These are phyloP conservation scores for Gallinago solitaria DNA, from an alignment of 2,797 vertebrate species.

Conservation along the genomic window DNA sequence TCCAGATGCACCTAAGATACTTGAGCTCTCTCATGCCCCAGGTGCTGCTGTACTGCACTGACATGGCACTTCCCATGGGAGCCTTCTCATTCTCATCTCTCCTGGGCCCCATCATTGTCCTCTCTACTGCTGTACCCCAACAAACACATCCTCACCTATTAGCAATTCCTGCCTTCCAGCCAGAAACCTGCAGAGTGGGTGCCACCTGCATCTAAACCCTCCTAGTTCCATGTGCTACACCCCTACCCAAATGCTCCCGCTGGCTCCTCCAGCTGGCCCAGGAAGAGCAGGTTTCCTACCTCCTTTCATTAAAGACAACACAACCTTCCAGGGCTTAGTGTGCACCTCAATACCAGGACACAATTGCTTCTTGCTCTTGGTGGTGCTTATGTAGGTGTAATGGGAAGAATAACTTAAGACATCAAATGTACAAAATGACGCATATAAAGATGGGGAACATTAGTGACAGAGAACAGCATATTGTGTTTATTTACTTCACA, in stretches of 20 bases:
- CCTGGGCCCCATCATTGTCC: fast-evolving
- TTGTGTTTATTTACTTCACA: fast-evolving
- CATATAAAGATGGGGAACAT: background rate
- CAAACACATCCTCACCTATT: background rate
- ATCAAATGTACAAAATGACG: background rate
- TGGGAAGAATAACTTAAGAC: background rate
- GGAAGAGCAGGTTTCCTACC: background rate
- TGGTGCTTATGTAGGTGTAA: background rate
- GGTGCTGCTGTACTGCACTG: background rate
- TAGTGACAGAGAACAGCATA: background rate
- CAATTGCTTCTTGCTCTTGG: background rate
- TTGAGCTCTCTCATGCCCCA: background rate
- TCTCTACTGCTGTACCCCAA: background rate
- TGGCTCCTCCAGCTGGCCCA: background rate
- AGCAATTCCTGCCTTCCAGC: background rate
- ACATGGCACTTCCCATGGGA: no score
- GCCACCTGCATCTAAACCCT: background rate
- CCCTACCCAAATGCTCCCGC: fast-evolving
- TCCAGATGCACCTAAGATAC: background rate
- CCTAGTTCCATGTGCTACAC: background rate
- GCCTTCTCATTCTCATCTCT: background rate
- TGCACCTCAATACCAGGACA: background rate
- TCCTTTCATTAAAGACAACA: background rate
- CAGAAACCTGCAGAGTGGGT: background rate
- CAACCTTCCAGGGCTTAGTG: background rate